Base-by-base conservation (phyloP, 2,888 invertebrate genomes). In the Ceramica pisi region DNA sequence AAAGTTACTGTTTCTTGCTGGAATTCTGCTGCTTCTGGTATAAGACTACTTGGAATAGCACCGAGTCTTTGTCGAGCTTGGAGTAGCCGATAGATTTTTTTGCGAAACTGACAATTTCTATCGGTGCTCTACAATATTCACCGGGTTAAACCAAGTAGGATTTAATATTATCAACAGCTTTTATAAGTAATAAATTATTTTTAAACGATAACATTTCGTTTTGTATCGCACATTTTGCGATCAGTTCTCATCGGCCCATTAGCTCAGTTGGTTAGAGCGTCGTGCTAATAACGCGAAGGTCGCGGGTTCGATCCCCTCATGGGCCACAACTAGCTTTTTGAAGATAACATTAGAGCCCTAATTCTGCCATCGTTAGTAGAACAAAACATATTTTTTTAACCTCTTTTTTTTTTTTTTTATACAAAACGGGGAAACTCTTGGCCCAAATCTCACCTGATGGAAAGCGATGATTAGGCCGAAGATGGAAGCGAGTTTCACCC, bases 301-400 rank as follows among this genome's bases (percentile, higher is more conserved):
- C 89, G 88, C 89, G 89, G 89, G 89, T 90, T 90, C 89, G 90
- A 89, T 90, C 90, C 89, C 90, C 90, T 90, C 89, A 90, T 89
- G 90, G 89, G 87, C 89, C 89, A 89, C 9, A 14, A 3, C 1
- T 10, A 14, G 4, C 19, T 38, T 41, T 46, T 59, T 59, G 35
- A 31, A 48, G n/a, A n/a, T n/a, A n/a, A 0, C 8, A n/a, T 48
- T 48, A n/a, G n/a, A 41, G 0, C 41, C 12, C 12, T 41, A 8
- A 38, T 12, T 10, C 38, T 31, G 31, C 31, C 5, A 31, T 31
- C 31, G 5, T 31, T 31, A 31, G 31, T 5, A 31, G 2, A 2
- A 31, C 31, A 31, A 31, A 31, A 31, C 31, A 31, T 31, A 2
- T 31, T 31, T 5, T 5, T 6, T 31, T 4, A 31, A 31, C 31